phyloP scores from a whole-genome alignment of 2,888 invertebrate species.

The Sphaerophoria rueppellii region DNA sequence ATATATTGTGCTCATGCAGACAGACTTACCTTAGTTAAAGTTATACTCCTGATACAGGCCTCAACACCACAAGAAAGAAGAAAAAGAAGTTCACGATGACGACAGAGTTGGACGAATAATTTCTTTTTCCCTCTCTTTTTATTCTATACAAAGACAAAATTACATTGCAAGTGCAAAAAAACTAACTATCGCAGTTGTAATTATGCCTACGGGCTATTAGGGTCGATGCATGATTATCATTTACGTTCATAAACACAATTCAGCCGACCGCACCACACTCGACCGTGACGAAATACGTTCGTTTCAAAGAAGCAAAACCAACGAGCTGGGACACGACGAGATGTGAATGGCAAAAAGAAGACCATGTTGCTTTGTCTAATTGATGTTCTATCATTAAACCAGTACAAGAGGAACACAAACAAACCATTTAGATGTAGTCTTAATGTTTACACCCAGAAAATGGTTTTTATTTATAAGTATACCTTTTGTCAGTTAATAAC shows the following conservation, averaged over 20 bases:
- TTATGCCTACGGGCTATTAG: constrained; percentile 63
- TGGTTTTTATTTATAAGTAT: constrained; percentile 9
- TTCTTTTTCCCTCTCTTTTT: background rate
- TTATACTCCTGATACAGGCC: background rate
- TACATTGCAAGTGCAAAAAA: constrained; percentile 14
- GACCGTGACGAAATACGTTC: constrained; percentile 32
- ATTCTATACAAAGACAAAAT: background rate
- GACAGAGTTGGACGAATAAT: background rate
- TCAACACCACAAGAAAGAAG: constrained; percentile 33
- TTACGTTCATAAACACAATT: constrained; percentile 31
- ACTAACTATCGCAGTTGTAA: constrained; percentile 50
- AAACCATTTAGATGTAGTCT: constrained; percentile 48
- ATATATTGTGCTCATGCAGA: background rate
- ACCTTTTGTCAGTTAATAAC: background rate
- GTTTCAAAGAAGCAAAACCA: background rate
- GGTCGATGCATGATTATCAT: constrained; percentile 57
- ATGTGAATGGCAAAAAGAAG: background rate
- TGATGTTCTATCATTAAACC: constrained; percentile 59
- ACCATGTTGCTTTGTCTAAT: constrained; percentile 55
- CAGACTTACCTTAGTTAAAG: background rate
- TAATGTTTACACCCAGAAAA: constrained; percentile 37
- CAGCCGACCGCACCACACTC: background rate
- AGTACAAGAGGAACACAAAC: constrained; percentile 50
- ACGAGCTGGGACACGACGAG: background rate
- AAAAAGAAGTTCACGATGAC: constrained; percentile 64